phyloP scores from a whole-genome alignment of 1,140 invertebrate genomes.

The Probaryconus sp. region DNA sequence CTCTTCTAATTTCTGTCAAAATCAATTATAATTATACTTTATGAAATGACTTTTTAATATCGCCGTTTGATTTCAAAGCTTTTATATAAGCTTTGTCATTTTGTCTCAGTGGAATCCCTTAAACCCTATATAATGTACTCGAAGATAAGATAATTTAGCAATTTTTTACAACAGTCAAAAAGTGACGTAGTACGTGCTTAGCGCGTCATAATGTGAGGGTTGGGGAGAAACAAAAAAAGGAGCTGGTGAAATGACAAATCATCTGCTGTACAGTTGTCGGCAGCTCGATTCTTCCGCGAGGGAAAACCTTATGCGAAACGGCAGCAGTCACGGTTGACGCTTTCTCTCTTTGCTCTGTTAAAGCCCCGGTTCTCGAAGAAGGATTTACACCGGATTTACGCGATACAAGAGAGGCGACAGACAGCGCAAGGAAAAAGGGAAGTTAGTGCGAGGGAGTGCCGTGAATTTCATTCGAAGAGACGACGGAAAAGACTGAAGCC shows the following conservation, averaged over 20 bases:
- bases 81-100: no score
- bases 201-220: background rate
- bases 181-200: no score
- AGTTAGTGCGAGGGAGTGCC: background rate
- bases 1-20: no score
- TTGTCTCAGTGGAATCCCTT: no score
- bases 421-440: constrained; percentile 8
- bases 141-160: no score
- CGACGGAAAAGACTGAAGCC: background rate
- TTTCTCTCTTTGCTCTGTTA: constrained; percentile 2
- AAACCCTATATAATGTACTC: no score
- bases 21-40: no score
- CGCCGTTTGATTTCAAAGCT: no score
- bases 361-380: constrained; percentile 13
- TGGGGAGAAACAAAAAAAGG: background rate
- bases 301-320: constrained; percentile 2
- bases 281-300: background rate
- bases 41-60: no score
- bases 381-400: constrained; percentile 29
- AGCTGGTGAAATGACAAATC: constrained; percentile 19
- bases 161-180: no score
- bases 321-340: constrained; percentile 11
- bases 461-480: constrained; percentile 13
- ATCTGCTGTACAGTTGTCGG: background rate
- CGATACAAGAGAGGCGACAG: constrained; percentile 20